Evolutionary conservation across 1,140 invertebrate genomes (phyloP), one percentile per base, ranked within the genome.

Genomic region (Scaptodrosophila lebanonensis): DNA sequence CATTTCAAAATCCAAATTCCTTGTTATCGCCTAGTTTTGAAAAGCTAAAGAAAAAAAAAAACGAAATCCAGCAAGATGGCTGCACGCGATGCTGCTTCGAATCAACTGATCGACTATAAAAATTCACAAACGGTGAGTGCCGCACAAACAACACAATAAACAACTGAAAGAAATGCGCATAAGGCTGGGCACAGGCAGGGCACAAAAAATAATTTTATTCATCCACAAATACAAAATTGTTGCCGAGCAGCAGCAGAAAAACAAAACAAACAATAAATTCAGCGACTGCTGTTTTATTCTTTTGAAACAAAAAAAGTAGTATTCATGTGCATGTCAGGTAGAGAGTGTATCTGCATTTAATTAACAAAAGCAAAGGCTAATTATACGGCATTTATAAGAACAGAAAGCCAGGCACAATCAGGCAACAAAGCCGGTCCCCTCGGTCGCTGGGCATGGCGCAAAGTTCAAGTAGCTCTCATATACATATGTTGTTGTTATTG

Each of bases 31-130:
- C 8, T 64, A 59, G 63, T 77, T 60, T 42, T 57, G 36, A 20
- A 42, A 47, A 12, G 22, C 9, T 20, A 43, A 33, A 57, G 7
- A 17, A 49, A 22, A 45, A 27, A 61, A 51, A 54, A 48, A 69
- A 56, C 35, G 35, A 17, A 56, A 15, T 47, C n/a, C n/a, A n/a
- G n/a, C 9, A 61, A 64, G 75, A 90, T 90, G 89, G 86, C 89
- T 83, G 85, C 87, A 39, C 88, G 91, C 60, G 91, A 93, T 82
- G 89, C 90, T 42, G 90, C 92, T 2, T 77, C 91, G 2, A 91
- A 94, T 40, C 93, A 94, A 87, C 87, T 94, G 22, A 88, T 90
- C 40, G 88, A 91, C 42, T 94, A 90, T 83, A 92, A 91, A 69
- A 91, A 91, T 72, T 77, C 73, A 1, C 69, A 90, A 17, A 90